phyloP scores from a whole-genome alignment of 2,113 vertebrate genomes.

The Micromys minutus region DNA sequence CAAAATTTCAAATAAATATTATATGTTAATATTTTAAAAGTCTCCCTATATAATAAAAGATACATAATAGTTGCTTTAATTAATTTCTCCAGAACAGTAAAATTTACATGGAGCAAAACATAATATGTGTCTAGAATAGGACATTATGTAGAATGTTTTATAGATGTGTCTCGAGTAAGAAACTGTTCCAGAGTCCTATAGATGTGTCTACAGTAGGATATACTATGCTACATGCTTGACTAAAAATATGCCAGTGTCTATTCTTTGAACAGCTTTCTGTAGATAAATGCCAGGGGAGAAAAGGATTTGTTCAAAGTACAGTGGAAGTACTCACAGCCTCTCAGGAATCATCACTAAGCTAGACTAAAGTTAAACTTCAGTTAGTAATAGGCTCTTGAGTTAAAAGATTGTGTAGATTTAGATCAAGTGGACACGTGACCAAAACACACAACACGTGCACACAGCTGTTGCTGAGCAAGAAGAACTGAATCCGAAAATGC shows the following conservation, averaged over 20 bases:
- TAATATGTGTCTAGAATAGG: not conserved
- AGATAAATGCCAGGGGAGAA: not conserved
- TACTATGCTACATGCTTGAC: not conserved
- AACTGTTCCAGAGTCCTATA: not conserved
- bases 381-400: not conserved
- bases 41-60: not conserved
- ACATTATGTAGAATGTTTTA: not conserved
- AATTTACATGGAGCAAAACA: not conserved
- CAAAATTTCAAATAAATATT: not conserved
- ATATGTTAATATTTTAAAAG: conserved; percentile 20
- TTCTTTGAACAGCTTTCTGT: not conserved
- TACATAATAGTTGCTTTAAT: not conserved
- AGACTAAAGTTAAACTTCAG: not conserved
- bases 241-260: not conserved
- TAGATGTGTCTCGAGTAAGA: not conserved
- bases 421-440: not conserved
- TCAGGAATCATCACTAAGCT: not conserved
- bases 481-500: rapidly evolving
- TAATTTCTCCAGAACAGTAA: not conserved
- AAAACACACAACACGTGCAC: not conserved
- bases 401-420: not conserved
- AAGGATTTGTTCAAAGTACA: not conserved
- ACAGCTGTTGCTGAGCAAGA: not conserved
- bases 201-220: not conserved
- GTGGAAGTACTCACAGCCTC: not conserved